phyloP scores from a whole-genome alignment of 2,888 invertebrate species.

The Callyntrura guangdongensis region DNA sequence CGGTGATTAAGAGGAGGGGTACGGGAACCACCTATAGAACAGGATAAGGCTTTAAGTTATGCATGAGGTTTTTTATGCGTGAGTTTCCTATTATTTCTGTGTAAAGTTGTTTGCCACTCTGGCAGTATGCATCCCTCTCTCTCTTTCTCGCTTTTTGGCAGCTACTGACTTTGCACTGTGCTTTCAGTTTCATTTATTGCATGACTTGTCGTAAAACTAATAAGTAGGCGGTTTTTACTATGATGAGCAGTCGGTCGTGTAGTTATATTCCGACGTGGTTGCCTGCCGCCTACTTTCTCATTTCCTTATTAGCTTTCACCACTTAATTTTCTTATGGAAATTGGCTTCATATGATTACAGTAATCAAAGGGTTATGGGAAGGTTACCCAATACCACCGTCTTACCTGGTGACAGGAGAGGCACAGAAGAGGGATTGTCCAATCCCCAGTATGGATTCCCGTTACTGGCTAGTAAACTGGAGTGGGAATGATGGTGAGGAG shows the following conservation, averaged over 20 bases:
- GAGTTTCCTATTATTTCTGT: background rate
- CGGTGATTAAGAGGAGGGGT: background rate
- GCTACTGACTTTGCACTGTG: no score
- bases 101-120: background rate
- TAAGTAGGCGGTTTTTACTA: background rate
- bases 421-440: conserved; percentile 76
- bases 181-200: conserved; percentile 48
- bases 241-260: background rate
- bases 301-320: conserved; percentile 50
- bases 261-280: background rate
- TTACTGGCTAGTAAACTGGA: conserved; percentile 56
- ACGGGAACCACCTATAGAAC: background rate
- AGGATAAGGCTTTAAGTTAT: conserved; percentile 8
- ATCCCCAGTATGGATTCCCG: conserved; percentile 72
- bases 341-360: no score
- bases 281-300: no score
- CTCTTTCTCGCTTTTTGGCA: no score
- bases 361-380: no score
- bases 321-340: background rate
- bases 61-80: conserved; percentile 9
- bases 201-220: conserved; percentile 41
- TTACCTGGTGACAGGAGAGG: conserved; percentile 82
- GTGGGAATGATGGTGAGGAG: conserved; percentile 59
- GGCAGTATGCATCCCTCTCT: no score
- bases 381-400: no score